These are phyloP conservation scores for Hecatera dysodea DNA, from an alignment of 2,888 invertebrate genomes.

Conservation along the genomic window DNA sequence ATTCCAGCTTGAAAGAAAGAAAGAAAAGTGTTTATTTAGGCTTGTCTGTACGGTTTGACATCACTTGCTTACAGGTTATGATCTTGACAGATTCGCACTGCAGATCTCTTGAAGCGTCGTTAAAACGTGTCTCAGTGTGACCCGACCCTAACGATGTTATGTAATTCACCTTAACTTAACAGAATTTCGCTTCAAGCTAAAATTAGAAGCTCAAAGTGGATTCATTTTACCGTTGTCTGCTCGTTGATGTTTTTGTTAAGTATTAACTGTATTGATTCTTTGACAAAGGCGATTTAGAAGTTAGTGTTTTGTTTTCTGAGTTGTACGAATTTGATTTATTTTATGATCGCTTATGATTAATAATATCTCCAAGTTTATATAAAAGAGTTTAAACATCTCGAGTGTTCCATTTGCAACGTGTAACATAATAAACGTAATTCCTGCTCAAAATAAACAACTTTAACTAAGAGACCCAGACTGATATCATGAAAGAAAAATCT, in stretches of 20 bases:
- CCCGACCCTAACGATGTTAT: constrained; percentile 2
- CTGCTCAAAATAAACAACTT: too few relatives aligned
- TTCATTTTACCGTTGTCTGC: constrained; percentile 3
- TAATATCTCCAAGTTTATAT: not conserved
- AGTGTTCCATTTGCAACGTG: too few relatives aligned
- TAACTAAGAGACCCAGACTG: too few relatives aligned
- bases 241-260: constrained; percentile 4
- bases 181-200: constrained; percentile 23
- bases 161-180: constrained; percentile 23
- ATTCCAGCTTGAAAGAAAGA: too few relatives aligned
- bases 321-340: not conserved
- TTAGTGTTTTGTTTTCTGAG: not conserved
- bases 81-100: too few relatives aligned
- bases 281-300: constrained; percentile 1
- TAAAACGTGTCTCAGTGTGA: not conserved
- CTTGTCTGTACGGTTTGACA: too few relatives aligned
- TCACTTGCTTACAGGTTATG: too few relatives aligned
- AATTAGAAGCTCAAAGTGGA: constrained; percentile 11
- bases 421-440: too few relatives aligned
- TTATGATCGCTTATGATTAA: not conserved
- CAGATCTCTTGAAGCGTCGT: not conserved
- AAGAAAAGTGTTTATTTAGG: too few relatives aligned
- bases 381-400: too few relatives aligned
- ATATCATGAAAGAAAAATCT: too few relatives aligned
- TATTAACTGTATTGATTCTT: constrained; percentile 7